phyloP scores from a whole-genome alignment of 2,113 vertebrate species.

The Notothenia rossii region DNA sequence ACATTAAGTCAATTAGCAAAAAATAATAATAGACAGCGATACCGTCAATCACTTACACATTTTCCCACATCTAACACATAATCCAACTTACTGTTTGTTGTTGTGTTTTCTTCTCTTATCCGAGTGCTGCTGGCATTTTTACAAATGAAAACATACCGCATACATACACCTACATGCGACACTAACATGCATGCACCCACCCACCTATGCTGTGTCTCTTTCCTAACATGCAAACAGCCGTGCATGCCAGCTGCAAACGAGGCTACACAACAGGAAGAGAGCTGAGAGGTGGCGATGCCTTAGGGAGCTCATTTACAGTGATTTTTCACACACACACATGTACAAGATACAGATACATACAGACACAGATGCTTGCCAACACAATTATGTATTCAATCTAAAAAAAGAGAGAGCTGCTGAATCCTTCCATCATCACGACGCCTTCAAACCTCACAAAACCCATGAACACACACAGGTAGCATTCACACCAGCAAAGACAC shows the following conservation, averaged over 20 bases:
- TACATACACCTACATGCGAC: not conserved
- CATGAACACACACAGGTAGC: not conserved
- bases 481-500: not conserved
- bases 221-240: conserved; percentile 9
- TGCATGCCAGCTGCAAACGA: conserved; percentile 43
- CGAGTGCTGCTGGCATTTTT: not conserved
- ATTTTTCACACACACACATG: conserved; percentile 11
- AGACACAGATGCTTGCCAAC: conserved; percentile 47
- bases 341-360: conserved; percentile 18
- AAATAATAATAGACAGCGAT: conserved; percentile 64
- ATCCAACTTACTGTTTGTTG: conserved; percentile 25
- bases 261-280: conserved; percentile 36
- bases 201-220: not conserved
- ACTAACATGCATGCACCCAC: conserved; percentile 33
- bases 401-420: conserved; percentile 49
- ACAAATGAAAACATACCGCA: not conserved
- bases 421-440: conserved; percentile 47
- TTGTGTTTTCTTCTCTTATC: not conserved
- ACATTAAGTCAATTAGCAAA: conserved; percentile 76
- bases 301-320: conserved; percentile 54
- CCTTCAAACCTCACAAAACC: conserved; percentile 21
- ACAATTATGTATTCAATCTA: conserved; percentile 57
- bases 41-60: conserved; percentile 55
- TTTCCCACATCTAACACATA: conserved; percentile 49
- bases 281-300: conserved; percentile 41